These are phyloP conservation scores for Dinomys branickii DNA, from an alignment of 2,113 vertebrate genomes.

Conservation along the genomic window DNA sequence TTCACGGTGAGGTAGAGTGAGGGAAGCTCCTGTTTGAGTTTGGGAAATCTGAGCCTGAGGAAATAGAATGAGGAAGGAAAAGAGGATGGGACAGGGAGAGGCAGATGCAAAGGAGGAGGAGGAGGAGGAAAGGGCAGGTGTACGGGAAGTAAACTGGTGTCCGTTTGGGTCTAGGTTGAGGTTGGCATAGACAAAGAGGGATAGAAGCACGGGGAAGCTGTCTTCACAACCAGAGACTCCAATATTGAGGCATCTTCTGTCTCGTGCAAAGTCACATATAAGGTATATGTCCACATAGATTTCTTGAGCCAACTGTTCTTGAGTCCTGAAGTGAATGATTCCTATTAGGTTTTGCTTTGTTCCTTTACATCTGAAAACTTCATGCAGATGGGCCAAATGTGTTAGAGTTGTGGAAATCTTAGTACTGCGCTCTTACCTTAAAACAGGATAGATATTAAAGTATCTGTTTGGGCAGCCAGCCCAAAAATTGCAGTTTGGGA, in stretches of 20 bases:
- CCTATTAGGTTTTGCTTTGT: background rate
- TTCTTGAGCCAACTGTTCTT: background rate
- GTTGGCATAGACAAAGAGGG: background rate
- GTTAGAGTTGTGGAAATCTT: background rate
- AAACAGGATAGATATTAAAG: background rate
- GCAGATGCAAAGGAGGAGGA: rapidly evolving
- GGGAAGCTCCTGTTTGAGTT: background rate
- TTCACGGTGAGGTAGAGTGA: background rate
- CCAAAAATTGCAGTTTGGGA: background rate
- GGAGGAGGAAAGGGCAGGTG: too few relatives aligned
- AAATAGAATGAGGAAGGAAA: background rate
- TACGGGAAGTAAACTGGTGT: background rate
- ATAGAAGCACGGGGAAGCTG: background rate
- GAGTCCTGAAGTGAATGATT: background rate
- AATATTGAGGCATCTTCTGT: background rate
- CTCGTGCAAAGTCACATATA: background rate
- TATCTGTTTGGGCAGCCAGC: background rate
- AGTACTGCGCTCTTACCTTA: background rate
- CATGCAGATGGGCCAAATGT: background rate
- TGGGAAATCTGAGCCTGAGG: background rate
- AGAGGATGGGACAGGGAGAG: too few relatives aligned
- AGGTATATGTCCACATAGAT: background rate
- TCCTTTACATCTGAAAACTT: constrained; percentile 21
- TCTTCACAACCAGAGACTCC: background rate
- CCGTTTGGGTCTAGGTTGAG: background rate